Percentiles rank a stretch among this genome's conserved stretches.
phyloP scores from a whole-genome alignment of 2,888 invertebrate genomes.

The Heliconius cydno region DNA sequence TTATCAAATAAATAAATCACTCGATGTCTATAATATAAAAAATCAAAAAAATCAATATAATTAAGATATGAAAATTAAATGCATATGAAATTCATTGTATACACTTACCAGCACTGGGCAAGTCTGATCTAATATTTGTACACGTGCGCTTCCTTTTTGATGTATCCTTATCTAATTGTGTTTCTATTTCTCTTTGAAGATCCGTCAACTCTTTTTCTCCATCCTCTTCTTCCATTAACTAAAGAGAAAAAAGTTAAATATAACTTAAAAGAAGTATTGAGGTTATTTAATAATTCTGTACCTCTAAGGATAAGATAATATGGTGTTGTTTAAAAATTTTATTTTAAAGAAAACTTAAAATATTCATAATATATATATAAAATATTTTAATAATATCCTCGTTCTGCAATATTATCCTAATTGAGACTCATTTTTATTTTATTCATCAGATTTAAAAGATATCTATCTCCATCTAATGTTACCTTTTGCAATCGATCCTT shows the following conservation, averaged over 20 bases:
- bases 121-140: constrained; percentile 14
- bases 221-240: constrained; percentile 84
- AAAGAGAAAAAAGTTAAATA: background rate
- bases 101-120: constrained; percentile 1
- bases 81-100: background rate
- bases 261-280: too few species aligned
- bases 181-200: constrained; percentile 94
- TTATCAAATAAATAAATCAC: too few species aligned
- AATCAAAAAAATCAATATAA: too few species aligned
- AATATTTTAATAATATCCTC: background rate
- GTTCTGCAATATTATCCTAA: background rate
- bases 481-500: constrained; percentile 92
- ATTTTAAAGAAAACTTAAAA: background rate
- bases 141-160: constrained; percentile 62
- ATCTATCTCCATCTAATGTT: constrained; percentile 36
- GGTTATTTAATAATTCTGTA: background rate
- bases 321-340: background rate
- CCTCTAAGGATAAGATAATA: background rate
- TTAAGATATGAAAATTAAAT: too few species aligned
- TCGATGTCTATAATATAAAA: too few species aligned
- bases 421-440: too few species aligned
- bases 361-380: background rate
- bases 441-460: background rate
- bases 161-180: constrained; percentile 88
- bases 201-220: constrained; percentile 87